Evolutionary conservation across 2,888 invertebrate genomes (phyloP).

Genomic region (Bursaphelenchus okinawaensis): DNA sequence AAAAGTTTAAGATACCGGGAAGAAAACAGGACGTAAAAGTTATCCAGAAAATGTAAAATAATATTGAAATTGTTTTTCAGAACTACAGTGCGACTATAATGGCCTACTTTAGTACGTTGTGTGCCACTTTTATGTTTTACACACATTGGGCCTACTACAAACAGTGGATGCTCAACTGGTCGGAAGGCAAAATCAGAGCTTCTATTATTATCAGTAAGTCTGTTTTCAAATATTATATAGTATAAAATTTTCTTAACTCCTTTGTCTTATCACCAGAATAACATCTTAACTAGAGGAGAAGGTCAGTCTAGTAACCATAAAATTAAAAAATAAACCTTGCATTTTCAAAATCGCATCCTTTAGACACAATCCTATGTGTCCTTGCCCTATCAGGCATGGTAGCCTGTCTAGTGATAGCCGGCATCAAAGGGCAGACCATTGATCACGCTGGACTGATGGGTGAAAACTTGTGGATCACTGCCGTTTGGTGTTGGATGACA

Average conservation of each 20-base stretch:
- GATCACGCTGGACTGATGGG: slow-evolving; percentile 37
- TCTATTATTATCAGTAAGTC: slow-evolving; percentile 38
- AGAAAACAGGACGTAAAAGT: background rate
- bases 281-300: background rate
- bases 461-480: slow-evolving; percentile 50
- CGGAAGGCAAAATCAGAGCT: slow-evolving; percentile 25
- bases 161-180: slow-evolving; percentile 43
- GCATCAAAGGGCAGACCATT: slow-evolving; percentile 41
- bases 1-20: background rate
- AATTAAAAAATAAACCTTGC: no score
- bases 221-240: no score
- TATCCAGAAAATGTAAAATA: background rate
- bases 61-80: slow-evolving; percentile 20
- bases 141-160: slow-evolving; percentile 49
- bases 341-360: slow-evolving; percentile 9
- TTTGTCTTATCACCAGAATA: background rate
- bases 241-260: background rate
- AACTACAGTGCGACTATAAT: slow-evolving; percentile 47
- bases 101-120: slow-evolving; percentile 43
- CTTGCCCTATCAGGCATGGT: slow-evolving; percentile 42
- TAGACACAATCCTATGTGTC: slow-evolving; percentile 31
- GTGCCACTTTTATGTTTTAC: slow-evolving; percentile 44
- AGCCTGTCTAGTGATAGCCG: slow-evolving; percentile 41
- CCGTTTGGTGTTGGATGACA: slow-evolving; percentile 55
- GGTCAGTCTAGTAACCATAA: no score